Conservation (phyloP, 2,888 invertebrate species). For the Nomada fucata region DNA sequence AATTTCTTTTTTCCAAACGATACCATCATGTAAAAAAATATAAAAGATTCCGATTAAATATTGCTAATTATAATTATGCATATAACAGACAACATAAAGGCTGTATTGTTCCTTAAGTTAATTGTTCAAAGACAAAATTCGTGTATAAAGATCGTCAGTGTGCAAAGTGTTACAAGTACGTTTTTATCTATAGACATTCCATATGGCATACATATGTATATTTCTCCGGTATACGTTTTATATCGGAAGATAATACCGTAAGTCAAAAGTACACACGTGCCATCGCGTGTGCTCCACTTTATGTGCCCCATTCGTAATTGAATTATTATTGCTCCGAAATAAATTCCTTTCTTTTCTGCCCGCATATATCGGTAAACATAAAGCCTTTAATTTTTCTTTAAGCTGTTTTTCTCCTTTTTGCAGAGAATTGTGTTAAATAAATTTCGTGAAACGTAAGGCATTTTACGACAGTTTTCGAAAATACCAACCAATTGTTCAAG, state of each 20-base stretch:
- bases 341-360: too few species aligned
- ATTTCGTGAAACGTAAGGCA: background rate
- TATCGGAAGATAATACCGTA: conserved; percentile 4
- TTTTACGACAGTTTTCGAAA: background rate
- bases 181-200: background rate
- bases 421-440: too few species aligned
- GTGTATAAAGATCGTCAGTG: too few species aligned
- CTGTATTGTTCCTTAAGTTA: too few species aligned
- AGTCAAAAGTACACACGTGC: conserved; percentile 9
- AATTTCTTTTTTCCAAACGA: background rate
- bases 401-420: too few species aligned
- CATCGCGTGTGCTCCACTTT: conserved; percentile 16
- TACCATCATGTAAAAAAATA: background rate
- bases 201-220: background rate
- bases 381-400: too few species aligned
- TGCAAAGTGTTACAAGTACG: background rate
- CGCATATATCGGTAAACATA: too few species aligned
- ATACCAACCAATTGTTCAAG: conserved; percentile 93
- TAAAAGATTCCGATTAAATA: background rate
- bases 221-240: background rate
- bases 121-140: too few species aligned
- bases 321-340: background rate
- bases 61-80: background rate
- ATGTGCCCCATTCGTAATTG: background rate
- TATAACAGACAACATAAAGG: too few species aligned